Percentiles rank a stretch among this genome's conserved stretches.
phyloP scores from a whole-genome alignment of 2,888 invertebrate genomes.

The Calliopum simillimum region DNA sequence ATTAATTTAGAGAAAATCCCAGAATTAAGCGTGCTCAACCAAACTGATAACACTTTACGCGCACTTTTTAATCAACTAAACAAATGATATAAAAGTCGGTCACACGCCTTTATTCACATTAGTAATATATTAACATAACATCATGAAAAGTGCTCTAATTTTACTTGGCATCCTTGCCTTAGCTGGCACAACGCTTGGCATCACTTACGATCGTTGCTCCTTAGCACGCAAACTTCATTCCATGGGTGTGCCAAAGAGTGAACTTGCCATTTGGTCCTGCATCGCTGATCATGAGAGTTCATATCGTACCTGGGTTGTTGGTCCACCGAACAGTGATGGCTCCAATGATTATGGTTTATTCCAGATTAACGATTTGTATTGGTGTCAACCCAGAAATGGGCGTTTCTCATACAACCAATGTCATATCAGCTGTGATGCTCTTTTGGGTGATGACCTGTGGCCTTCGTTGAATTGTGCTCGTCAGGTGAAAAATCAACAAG shows the following conservation, averaged over 20 bases:
- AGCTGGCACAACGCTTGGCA: no score
- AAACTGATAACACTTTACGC: no score
- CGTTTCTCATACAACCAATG: slow-evolving; percentile 56
- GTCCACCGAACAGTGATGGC: slow-evolving; percentile 67
- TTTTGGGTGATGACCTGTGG: slow-evolving; percentile 56
- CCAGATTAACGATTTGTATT: slow-evolving; percentile 50
- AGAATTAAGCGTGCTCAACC: no score
- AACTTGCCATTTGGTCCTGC: slow-evolving; percentile 57
- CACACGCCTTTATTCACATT: no score
- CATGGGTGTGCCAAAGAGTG: slow-evolving; percentile 52
- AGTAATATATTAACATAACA: no score
- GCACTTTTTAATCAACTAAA: no score
- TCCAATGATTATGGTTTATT: slow-evolving; percentile 65
- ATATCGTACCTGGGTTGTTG: slow-evolving; percentile 66
- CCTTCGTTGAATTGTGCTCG: slow-evolving; percentile 55
- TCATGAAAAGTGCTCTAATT: not conserved
- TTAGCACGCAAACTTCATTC: slow-evolving; percentile 55
- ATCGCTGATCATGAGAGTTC: slow-evolving; percentile 55
- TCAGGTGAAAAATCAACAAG: slow-evolving; percentile 54
- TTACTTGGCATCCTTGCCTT: not conserved
- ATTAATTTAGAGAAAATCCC: no score
- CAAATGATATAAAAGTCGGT: no score
- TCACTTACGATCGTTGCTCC: slow-evolving; percentile 49
- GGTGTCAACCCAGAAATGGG: slow-evolving; percentile 56
- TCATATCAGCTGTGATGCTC: slow-evolving; percentile 51